phyloP scores from a whole-genome alignment of 1,140 invertebrate species.

The Yoshiicerus persimilis region DNA sequence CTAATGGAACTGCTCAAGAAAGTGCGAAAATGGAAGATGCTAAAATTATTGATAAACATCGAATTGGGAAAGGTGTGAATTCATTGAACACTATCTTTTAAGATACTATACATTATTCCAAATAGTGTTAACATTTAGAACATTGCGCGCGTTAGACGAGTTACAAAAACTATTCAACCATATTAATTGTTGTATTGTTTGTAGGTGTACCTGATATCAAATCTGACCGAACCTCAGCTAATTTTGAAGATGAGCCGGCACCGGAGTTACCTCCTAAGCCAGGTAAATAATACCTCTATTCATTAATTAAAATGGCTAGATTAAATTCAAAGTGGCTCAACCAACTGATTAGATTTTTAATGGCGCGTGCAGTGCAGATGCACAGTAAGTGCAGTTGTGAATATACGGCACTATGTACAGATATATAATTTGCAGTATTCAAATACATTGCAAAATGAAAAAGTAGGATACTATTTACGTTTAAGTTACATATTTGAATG shows the following conservation, averaged over 20 bases:
- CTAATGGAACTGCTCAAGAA: slow-evolving; percentile 48
- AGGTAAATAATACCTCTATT: slow-evolving; percentile 49
- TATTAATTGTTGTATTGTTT: neutral
- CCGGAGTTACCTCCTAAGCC: slow-evolving; percentile 59
- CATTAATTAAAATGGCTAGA: neutral
- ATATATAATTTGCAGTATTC: no score
- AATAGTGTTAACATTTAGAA: neutral
- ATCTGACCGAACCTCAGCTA: neutral
- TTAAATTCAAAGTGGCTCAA: no score
- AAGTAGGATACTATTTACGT: no score
- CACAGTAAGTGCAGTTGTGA: no score
- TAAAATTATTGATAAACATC: slow-evolving; percentile 18
- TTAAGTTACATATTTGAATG: no score
- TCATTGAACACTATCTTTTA: neutral
- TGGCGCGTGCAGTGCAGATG: no score
- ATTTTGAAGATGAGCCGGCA: slow-evolving; percentile 48
- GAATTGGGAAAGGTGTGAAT: neutral
- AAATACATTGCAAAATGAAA: no score
- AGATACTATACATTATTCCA: no score
- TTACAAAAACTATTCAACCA: neutral
- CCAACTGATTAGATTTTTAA: no score
- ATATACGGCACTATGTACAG: no score
- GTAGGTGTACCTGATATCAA: slow-evolving; percentile 40
- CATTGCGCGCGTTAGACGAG: no score
- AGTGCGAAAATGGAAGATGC: neutral